Evolutionary conservation across 2,113 vertebrate species (phyloP).

Genomic region (Saguinus imperator): DNA sequence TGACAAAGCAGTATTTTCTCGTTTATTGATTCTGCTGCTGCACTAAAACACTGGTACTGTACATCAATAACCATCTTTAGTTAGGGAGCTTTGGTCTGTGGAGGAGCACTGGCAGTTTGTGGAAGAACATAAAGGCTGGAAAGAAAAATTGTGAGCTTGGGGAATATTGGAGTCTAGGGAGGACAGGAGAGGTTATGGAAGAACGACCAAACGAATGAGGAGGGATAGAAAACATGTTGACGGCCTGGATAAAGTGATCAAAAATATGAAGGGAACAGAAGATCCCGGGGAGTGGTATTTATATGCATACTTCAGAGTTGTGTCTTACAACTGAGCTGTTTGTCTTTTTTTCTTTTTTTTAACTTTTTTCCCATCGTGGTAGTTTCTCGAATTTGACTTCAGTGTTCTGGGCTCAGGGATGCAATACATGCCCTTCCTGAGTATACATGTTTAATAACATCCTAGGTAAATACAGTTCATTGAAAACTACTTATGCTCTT

Average conservation of each 20-base stretch:
- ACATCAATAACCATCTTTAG: conserved; percentile 92
- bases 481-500: neutral
- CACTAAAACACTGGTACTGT: conserved; percentile 87
- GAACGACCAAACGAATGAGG: conserved; percentile 77
- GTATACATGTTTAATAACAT: neutral
- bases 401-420: neutral
- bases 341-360: neutral
- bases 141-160: conserved; percentile 87
- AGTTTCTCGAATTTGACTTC: conserved; percentile 44
- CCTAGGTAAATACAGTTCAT: neutral
- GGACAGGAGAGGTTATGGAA: conserved; percentile 84
- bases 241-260: conserved; percentile 80
- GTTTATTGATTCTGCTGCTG: conserved; percentile 89
- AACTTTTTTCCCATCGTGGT: neutral
- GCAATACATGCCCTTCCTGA: neutral
- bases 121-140: conserved; percentile 85
- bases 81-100: conserved; percentile 87
- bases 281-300: conserved; percentile 64
- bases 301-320: neutral
- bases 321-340: neutral
- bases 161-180: conserved; percentile 85
- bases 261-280: conserved; percentile 65
- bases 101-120: conserved; percentile 84
- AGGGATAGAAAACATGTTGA: conserved; percentile 81
- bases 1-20: conserved; percentile 90